Base-by-base conservation (phyloP, 2,888 invertebrate genomes). In the Plutella xylostella region DNA sequence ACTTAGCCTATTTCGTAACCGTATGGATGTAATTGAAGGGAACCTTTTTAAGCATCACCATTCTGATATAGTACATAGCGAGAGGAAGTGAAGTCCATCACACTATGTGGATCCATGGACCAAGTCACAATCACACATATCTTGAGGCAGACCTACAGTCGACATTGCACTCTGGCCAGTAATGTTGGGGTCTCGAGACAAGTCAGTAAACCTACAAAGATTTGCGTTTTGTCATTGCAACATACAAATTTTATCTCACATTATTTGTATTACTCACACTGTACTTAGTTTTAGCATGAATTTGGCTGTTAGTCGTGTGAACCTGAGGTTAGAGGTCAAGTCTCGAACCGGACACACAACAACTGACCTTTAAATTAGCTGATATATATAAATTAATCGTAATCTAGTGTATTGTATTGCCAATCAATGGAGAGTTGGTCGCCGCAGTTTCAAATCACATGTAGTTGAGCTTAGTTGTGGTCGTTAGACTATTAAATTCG, bases 401-500 rank as follows among this genome's bases (percentile, higher is more conserved):
- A 43, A 46, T 17, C 11, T 42, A 40, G 17, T 19, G 3, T 42
- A 42, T 21, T 42, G 19, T 46, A 45, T 34, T 75, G 43, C 48
- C 48, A 48, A 40, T 47, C 45, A 43, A 48, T 42, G 39, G 41
- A 46, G 48, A 46, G 50, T 75, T 67, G 74, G 68, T 78, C 76
- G 78, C 68, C 67, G 65, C 60, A 68, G 68, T 77, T 79, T 77
- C 61, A 75, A 78, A 79, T 79, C 82, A 79, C 75, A 74, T 74
- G 72, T 80, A 82, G 80, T 75, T 72, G 74, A 78, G 75, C 74
- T 77, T 82, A 79, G 78, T 74, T 75, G 72, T 75, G 69, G 73
- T 75, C 76, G 69, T 72, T 73, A 73, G 75, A 73, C 77, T 76
- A 75, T 77, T 75, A 67, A n/a, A 68, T 79, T 80, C 80, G 76